Conservation (phyloP, 2,113 vertebrate genomes). For the Seriola aureovittata region DNA sequence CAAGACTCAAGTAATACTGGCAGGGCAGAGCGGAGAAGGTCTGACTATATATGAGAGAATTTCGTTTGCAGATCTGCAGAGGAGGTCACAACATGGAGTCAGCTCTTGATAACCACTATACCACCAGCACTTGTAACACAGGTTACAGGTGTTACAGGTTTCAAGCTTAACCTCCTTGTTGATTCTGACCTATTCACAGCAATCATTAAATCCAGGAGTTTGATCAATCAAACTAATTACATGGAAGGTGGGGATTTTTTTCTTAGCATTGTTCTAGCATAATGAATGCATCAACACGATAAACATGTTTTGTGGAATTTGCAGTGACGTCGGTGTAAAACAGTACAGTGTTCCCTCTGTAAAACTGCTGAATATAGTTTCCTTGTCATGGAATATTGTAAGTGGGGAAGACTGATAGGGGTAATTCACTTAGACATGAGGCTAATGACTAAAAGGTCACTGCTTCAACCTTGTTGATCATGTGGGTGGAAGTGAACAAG, state of each 20-base stretch:
- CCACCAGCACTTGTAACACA: background rate
- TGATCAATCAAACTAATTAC: background rate
- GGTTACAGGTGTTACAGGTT: background rate
- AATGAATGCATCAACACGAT: background rate
- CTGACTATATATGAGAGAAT: too few relatives aligned
- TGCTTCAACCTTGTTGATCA: background rate
- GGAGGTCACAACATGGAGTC: background rate
- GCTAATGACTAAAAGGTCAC: conserved; percentile 23
- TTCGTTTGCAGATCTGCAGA: too few relatives aligned
- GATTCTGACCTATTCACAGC: background rate
- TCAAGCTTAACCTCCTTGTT: background rate
- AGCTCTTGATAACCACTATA: background rate
- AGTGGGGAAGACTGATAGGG: background rate
- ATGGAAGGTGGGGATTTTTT: background rate
- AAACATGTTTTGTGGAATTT: background rate
- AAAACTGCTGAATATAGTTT: background rate
- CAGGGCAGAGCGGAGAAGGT: background rate
- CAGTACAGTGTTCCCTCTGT: background rate
- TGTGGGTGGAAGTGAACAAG: background rate
- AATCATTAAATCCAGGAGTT: background rate
- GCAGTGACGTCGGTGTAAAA: background rate
- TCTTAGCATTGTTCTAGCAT: too few relatives aligned
- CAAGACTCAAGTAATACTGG: background rate
- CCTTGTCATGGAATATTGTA: background rate
- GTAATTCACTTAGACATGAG: conserved; percentile 21